Percentiles rank a stretch among this genome's conserved stretches.
Conservation (phyloP, 2,113 vertebrate genomes). For the Peucedramus taeniatus region DNA sequence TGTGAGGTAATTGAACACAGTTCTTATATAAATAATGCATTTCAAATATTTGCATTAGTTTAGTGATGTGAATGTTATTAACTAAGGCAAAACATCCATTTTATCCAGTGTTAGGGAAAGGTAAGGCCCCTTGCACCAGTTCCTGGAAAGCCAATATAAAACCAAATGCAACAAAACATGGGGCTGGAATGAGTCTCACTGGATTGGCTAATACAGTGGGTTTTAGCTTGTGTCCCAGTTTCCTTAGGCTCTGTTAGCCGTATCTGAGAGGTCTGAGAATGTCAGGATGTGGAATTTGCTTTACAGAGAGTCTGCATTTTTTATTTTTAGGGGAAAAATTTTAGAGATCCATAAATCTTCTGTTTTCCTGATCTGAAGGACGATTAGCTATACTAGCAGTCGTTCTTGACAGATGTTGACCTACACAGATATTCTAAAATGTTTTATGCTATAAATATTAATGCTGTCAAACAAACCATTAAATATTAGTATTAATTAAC, state of each 20-base stretch:
- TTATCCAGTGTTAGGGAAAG: neutral
- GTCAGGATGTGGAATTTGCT: neutral
- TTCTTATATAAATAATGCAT: conserved; percentile 42
- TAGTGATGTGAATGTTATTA: conserved; percentile 2
- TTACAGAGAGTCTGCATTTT: neutral
- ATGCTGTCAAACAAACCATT: neutral
- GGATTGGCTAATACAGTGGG: neutral
- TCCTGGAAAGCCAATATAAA: conserved; percentile 9
- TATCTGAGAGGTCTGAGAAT: neutral
- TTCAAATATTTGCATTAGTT: conserved; percentile 42
- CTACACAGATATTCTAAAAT: neutral
- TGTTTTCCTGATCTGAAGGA: neutral
- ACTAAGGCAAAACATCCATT: conserved; percentile 15
- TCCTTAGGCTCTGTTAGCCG: neutral
- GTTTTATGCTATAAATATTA: neutral
- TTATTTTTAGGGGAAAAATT: neutral
- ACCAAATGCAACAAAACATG: neutral
- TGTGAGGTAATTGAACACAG: conserved; percentile 4
- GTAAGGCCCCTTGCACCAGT: neutral
- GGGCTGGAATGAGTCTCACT: neutral
- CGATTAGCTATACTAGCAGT: neutral
- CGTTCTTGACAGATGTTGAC: neutral
- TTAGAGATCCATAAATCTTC: neutral
- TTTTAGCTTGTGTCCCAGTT: neutral
- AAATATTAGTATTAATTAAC: conserved; percentile 1